Base-by-base conservation (phyloP, 2,888 invertebrate species). In the Lissonota sp. region DNA sequence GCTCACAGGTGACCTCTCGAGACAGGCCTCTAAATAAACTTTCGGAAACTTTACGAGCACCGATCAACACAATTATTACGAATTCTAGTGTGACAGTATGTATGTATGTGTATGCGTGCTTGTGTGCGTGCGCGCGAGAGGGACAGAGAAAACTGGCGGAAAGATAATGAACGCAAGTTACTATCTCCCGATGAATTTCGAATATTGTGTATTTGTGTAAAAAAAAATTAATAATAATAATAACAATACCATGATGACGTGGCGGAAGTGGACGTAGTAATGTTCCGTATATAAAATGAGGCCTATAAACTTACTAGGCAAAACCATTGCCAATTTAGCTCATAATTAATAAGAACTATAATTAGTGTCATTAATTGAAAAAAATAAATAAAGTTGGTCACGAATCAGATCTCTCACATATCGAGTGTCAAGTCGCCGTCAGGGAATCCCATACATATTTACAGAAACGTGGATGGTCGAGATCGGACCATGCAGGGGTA, bases 1-100 rank as follows among this genome's bases (percentile, higher is more conserved):
- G 89, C 86, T 86, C 93, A 93, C 88, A 94, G 94, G 94, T 94
- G 94, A 94, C 94, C 91, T 90, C 87, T 91, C 84, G 89, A 92
- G 84, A 80, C 88, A 83, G 89, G 90, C 88, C 89, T 91, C 89
- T 90, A 89, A 75, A 89, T 70, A 84, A 83, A 75, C 77, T 80
- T 51, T 83, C 72, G 53, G 76, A 76, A 74, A 81, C 63, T 79
- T 80, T 78, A 76, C 82, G 86, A 87, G 86, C 84, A 86, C 83
- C 84, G 86, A 86, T 86, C 86, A 88, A 86, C 83, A 84, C 67
- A 74, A 66, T 70, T 62, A 82, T 80, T 82, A 76, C 79, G 80
- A 82, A 73, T 80, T 71, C 37, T 77, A 82, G 84, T 84, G 84
- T 75, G 64, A 84, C 77, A 78, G 71, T 82, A 71, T 72, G 70